phyloP scores from a whole-genome alignment of 2,113 vertebrate species.

The Hippocampus mohnikei region DNA sequence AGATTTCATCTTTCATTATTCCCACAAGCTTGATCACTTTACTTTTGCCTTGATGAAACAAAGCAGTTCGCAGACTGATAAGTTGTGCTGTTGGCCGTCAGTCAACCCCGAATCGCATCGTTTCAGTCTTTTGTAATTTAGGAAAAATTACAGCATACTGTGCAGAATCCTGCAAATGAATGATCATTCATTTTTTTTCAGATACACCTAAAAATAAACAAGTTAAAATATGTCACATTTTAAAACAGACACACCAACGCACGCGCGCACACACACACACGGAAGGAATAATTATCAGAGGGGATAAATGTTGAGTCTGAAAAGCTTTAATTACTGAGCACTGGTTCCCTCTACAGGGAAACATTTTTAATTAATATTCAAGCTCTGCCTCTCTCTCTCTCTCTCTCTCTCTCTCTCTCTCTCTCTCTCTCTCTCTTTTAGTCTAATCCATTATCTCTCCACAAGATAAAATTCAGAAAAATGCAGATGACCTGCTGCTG shows the following conservation, averaged over 20 bases:
- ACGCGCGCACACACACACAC: constrained; percentile 2
- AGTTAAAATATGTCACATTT: too few species aligned
- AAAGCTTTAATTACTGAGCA: constrained; percentile 67
- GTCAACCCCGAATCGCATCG: too few species aligned
- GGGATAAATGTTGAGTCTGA: constrained; percentile 57
- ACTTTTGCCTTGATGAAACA: constrained; percentile 10
- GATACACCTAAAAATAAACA: neutral
- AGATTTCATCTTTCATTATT: constrained; percentile 28
- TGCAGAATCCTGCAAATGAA: neutral
- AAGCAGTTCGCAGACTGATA: constrained; percentile 5
- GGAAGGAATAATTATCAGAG: constrained; percentile 32
- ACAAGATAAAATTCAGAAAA: constrained; percentile 20
- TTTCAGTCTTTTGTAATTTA: neutral
- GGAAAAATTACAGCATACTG: neutral
- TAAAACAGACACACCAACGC: too few species aligned
- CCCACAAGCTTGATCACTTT: constrained; percentile 12
- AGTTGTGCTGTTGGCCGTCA: neutral
- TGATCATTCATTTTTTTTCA: neutral
- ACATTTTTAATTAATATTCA: constrained; percentile 66
- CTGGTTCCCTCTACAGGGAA: constrained; percentile 58
- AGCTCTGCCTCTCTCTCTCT: constrained; percentile 24
- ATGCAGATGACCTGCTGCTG: constrained; percentile 32
- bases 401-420: constrained; percentile 14
- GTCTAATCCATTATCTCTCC: constrained; percentile 4
- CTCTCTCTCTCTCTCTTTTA: neutral